Base-by-base conservation (phyloP, 2,113 vertebrate genomes). In the Atlantisia rogersi region DNA sequence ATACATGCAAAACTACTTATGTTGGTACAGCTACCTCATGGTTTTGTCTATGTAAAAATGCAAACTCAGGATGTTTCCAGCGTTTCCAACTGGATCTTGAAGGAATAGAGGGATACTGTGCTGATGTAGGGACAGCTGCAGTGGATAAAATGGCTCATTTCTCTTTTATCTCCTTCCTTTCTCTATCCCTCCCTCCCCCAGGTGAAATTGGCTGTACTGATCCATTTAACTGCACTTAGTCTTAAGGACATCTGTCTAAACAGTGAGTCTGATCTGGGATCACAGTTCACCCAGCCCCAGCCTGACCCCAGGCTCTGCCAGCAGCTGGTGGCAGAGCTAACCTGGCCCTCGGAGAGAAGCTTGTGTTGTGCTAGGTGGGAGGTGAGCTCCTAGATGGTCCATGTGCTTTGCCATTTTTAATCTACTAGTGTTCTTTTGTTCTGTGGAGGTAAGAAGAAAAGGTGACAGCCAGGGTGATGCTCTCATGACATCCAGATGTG, bases 181-280 rank as follows among this genome's bases (percentile, higher is more conserved):
- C 11, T 2, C 15, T 17, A 46, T 64, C 21, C 62, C 9, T 71
- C 16, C n/a, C 29, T 80, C 13, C 37, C 32, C 40, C 44, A 59
- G 68, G 63, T 86, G 55, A 80, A 84, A 73, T 22, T 58, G 4
- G 28, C 85, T 82, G 17, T 85, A 76, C 29, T 22, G 26, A 76
- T 76, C 75, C 82, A 76, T 76, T 75, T 68, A 90, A 82, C 58
- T 62, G 50, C 48, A 62, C 28, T 88, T 80, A 82, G 53, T 50
- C 31, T 46, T 59, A 40, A 83, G 62, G 69, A 86, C 90, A 96
- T 62, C 82, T 96, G 94, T 88, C 79, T 67, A 80, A 95, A 90
- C 75, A 94, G 50, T 46, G 53, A 63, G 44, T 59, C 22, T 74
- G 59, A n/a, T 58, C 31, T 44, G 46, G 37, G 63, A 56, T 95